A percentile compares a stretch with the other conserved stretches of the same genome.
Conservation (phyloP, 1,140 invertebrate species). For the Agrypnia vestita region DNA sequence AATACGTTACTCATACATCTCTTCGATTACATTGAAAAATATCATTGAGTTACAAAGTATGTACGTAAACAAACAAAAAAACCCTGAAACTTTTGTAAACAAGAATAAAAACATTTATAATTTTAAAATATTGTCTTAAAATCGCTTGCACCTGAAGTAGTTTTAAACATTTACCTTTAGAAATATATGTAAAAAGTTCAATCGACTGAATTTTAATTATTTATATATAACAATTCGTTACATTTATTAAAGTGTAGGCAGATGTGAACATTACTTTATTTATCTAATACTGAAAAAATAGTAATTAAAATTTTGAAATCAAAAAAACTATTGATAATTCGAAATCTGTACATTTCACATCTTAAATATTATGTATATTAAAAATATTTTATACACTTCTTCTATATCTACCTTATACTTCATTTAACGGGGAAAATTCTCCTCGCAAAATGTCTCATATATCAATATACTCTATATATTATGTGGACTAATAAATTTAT, state of each 20-base stretch:
- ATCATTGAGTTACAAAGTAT: background rate
- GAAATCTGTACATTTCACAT: slow-evolving; percentile 33
- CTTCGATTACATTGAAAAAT: background rate
- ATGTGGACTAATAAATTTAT: background rate
- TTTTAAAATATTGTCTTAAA: background rate
- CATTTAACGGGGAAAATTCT: background rate
- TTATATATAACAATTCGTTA: background rate
- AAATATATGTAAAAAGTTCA: background rate
- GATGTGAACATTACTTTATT: background rate
- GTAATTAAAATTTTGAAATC: background rate
- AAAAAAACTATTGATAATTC: background rate
- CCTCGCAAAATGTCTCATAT: slow-evolving; percentile 5
- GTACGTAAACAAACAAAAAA: background rate
- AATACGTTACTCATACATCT: background rate
- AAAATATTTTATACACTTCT: slow-evolving; percentile 40
- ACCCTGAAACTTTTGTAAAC: background rate
- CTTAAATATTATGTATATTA: slow-evolving; percentile 34
- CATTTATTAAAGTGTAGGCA: background rate
- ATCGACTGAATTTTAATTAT: background rate
- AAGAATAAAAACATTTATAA: background rate
- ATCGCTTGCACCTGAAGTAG: too few relatives aligned
- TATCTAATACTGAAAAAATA: background rate
- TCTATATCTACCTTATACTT: slow-evolving; percentile 12
- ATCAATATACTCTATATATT: slow-evolving; percentile 3
- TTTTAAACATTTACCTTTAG: background rate